Conservation (phyloP, 2,113 vertebrate species). For the Synodontis membranacea region DNA sequence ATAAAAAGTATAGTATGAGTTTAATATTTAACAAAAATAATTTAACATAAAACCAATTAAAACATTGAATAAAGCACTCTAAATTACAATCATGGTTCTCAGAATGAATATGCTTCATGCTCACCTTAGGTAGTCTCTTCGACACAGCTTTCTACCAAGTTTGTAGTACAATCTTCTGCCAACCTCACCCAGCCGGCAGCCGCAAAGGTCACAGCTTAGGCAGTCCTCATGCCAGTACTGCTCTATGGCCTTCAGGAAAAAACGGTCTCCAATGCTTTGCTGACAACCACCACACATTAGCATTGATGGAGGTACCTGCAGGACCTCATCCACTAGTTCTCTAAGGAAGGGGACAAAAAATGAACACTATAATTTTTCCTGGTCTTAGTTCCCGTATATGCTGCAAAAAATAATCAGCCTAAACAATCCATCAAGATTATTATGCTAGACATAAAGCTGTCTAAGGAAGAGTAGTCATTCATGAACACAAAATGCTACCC, state of each 20-base stretch:
- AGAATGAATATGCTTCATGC: neutral
- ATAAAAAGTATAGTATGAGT: too few relatives aligned
- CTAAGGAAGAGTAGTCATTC: neutral
- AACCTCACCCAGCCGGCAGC: constrained; percentile 93
- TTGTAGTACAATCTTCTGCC: constrained; percentile 95
- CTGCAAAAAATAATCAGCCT: neutral
- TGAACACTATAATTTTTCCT: neutral
- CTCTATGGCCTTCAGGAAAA: constrained; percentile 98
- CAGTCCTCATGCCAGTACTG: constrained; percentile 99
- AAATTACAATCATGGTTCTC: neutral
- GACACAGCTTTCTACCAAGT: constrained; percentile 92
- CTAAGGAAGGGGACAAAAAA: constrained; percentile 62
- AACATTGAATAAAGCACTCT: neutral
- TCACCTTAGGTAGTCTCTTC: constrained; percentile 97
- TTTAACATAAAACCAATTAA: neutral
- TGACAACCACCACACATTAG: constrained; percentile 96
- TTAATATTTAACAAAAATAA: neutral
- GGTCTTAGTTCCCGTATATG: neutral
- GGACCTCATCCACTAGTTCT: constrained; percentile 96
- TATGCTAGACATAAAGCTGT: neutral
- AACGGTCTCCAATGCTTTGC: constrained; percentile 97
- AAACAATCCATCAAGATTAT: neutral
- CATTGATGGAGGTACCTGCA: constrained; percentile 93
- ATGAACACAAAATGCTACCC: neutral
- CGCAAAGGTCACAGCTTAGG: constrained; percentile 96